Evolutionary conservation across 1,140 invertebrate genomes (phyloP), one percentile per base, ranked within the genome.

Genomic region (Zaprionus africanus): DNA sequence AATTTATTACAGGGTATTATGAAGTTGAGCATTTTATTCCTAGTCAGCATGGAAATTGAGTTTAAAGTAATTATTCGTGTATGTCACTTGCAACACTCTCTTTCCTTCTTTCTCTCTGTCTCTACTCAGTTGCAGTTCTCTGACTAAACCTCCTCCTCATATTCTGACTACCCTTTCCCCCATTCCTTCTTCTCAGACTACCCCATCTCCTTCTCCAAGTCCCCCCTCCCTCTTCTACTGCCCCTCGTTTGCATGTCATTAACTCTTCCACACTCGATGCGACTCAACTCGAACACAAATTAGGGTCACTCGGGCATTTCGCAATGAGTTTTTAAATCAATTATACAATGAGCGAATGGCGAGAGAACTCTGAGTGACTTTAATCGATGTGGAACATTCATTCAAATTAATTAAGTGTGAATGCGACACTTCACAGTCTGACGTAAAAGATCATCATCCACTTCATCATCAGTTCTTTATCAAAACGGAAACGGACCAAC

Each of bases 251-350:
- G 46, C 34, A 65, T 64, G 24, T 36, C 51, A 68, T 57, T 62
- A 70, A 53, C 46, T 51, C 38, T 22, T n/a, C n/a, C 57, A 34
- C 19, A 41, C 43, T 58, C 36, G 36, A 34, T 66, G 51, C 41
- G 6, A 46, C 38, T 41, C 38, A 41, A 31, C 41, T 68, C 41
- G 13, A 2, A 24, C n/a, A 66, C 54, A 78, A 78, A 82, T 82
- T 82, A 82, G 49, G 79, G 80, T 78, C 80, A 82, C 70, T 82
- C 70, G 75, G 58, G 28, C 62, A 68, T 46, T 63, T 68, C 66
- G 58, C 68, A 67, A 73, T 80, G 71, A 58, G 66, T 70, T 61
- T 66, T 64, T 43, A 57, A 79, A 79, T 74, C 63, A 77, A 81
- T 81, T 81, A 76, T 71, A 66, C 73, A 76, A 80, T 65, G 65